Base-by-base conservation (phyloP, 2,113 vertebrate genomes). In the Corapipo altera region DNA sequence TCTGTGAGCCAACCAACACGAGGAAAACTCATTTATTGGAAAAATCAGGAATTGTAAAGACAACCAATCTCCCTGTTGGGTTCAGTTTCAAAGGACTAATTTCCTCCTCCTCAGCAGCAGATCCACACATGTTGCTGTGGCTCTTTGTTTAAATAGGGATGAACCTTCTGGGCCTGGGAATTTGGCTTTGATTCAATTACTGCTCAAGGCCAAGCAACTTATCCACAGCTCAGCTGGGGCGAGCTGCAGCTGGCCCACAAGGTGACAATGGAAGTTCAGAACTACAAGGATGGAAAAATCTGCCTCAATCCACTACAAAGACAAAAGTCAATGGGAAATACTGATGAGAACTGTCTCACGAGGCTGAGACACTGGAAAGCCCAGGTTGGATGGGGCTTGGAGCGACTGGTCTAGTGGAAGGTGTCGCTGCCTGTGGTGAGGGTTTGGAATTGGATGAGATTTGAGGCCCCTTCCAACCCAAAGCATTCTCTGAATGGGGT, bases 131-230 rank as follows among this genome's bases (percentile, higher is more conserved):
- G 0, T 9, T 51, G 39, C 84, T 8, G 10, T 43, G 66, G 65
- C 72, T 66, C 86, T 94, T 82, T 93, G 92, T 95, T 96, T 84
- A 52, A 93, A 65, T 0, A 87, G 85, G 85, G 92, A 93, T 89
- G 92, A 94, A 81, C 69, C 49, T 76, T 61, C 64, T 77, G 85
- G 90, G 94, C 35, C 51, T 84, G 92, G 88, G 92, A 95, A 57
- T 95, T 94, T 81, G 88, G 90, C 90, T 95, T 87, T 73, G 85
- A 95, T 95, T 94, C 94, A 94, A 70, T 91, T 78, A 62, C 76
- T 66, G 72, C 91, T 73, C 12, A 75, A 46, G 88, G 77, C 73
- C 91, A 73, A 96, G 95, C 85, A 66, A 92, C 88, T 96, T 73
- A 77, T 27, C 84, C 11, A 0, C 54, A 33, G 92, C 95, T 91